Percentiles rank a stretch among this genome's conserved stretches.
These are phyloP conservation scores for Orientallactaga sibirica DNA, from an alignment of 2,797 vertebrate genomes.

Conservation along the genomic window DNA sequence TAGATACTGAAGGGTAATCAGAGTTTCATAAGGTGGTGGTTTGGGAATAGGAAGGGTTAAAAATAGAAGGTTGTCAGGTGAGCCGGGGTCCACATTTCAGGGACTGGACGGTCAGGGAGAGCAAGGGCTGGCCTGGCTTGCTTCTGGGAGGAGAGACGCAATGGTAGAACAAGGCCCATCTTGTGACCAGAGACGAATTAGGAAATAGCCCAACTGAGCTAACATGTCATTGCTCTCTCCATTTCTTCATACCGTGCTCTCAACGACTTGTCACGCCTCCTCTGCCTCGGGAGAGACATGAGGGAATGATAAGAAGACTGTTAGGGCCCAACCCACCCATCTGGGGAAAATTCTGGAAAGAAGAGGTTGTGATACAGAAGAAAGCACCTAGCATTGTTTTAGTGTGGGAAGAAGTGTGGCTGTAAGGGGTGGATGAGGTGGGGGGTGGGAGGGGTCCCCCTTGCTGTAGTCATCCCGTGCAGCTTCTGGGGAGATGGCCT, in stretches of 20 bases:
- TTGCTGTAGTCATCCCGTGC: background rate
- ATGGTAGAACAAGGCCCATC: background rate
- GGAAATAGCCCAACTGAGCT: background rate
- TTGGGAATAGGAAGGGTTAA: background rate
- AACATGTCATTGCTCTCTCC: background rate
- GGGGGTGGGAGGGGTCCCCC: no score
- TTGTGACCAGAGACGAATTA: background rate
- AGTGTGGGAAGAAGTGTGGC: background rate
- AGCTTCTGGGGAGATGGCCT: background rate
- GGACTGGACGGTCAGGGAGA: background rate
- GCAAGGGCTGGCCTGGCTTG: background rate
- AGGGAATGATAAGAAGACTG: background rate
- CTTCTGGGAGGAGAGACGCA: no score
- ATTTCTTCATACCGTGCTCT: background rate
- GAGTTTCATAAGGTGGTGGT: background rate
- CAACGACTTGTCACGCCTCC: background rate
- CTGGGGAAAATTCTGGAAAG: background rate
- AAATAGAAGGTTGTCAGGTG: background rate
- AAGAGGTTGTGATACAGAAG: background rate
- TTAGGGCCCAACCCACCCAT: background rate
- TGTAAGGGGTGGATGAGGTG: background rate
- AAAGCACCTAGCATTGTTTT: background rate
- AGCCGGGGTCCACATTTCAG: background rate
- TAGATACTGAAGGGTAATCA: background rate
- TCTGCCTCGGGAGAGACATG: background rate